Evolutionary conservation across 2,888 invertebrate species (phyloP), one percentile per base, ranked within the genome.

Genomic region (Rhagonycha lutea): DNA sequence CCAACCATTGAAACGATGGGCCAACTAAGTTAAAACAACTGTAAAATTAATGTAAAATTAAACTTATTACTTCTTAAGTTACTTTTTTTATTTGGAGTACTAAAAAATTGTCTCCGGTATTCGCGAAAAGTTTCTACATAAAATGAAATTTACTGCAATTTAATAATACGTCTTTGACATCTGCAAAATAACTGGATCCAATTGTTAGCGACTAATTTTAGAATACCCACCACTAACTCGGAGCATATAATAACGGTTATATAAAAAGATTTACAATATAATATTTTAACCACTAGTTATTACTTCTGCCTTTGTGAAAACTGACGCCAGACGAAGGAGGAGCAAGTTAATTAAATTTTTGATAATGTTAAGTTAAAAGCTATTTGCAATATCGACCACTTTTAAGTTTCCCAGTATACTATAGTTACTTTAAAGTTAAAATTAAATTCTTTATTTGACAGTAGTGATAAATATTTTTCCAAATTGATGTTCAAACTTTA

Each of bases 381-480:
- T 47, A 47, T 47, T 47, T 47, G n/a, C 47, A 47, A 47, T 47
- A 74, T 67, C 71, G 74, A 73, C 74, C 74, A 70, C 72, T 81
- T 83, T 82, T 84, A 84, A 83, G 83, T 83, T 83, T 84, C 83
- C 83, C 83, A 82, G 82, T 83, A n/a, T 47, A 47, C 47, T 2
- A n/a, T 47, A 47, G 47, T 47, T 47, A n/a, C 47, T 47, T 47
- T 47, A n/a, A 47, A 47, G 47, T 47, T 47, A 47, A 47, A 47
- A 47, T 47, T 47, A 47, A 47, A 47, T 47, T 47, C 47, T 47
- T 47, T 47, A 47, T 47, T 47, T 47, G 47, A 47, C 47, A 47
- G 47, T 47, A 47, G 47, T 47, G 47, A 47, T 47, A 47, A 47
- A 47, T 47, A 47, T 47, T 47, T 47, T 47, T n/a, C 8, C n/a